A percentile compares a stretch with the other conserved stretches of the same genome.
Conservation (phyloP, 2,113 vertebrate species). For the Siniperca chuatsi region DNA sequence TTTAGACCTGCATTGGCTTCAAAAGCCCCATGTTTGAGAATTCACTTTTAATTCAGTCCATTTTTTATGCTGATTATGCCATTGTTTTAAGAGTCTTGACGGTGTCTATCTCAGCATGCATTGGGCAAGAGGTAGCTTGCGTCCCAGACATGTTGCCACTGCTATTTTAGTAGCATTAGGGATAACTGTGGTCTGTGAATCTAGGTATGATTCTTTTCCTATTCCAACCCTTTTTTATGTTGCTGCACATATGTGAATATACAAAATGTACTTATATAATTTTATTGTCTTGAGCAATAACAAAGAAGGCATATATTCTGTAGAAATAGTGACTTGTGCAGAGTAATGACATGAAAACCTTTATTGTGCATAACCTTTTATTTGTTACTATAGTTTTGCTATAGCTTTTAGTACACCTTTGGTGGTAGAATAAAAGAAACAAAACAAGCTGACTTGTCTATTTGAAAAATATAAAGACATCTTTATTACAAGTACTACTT, state of each 20-base stretch:
- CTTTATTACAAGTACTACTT: constrained; percentile 26
- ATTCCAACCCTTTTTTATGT: background rate
- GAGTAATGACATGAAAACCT: constrained; percentile 20
- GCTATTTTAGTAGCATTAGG: background rate
- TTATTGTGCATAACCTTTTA: constrained; percentile 72
- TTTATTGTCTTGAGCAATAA: background rate
- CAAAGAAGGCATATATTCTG: background rate
- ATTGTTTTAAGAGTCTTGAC: background rate
- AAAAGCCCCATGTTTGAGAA: background rate
- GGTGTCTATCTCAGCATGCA: background rate
- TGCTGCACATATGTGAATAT: background rate
- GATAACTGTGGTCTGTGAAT: too few relatives aligned
- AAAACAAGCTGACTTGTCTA: constrained; percentile 1
- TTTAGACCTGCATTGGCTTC: background rate
- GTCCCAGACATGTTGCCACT: background rate
- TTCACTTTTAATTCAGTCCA: background rate
- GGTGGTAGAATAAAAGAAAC: constrained; percentile 36
- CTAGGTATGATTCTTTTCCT: background rate
- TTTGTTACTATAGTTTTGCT: constrained; percentile 62
- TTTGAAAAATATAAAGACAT: constrained; percentile 42
- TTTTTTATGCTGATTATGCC: background rate
- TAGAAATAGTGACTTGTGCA: background rate
- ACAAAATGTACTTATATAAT: background rate
- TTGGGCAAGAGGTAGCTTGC: background rate
- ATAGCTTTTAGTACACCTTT: constrained; percentile 60